phyloP scores from a whole-genome alignment of 37 sponge, comb jelly and placozoan genomes.

The Theonella swinhoei region DNA sequence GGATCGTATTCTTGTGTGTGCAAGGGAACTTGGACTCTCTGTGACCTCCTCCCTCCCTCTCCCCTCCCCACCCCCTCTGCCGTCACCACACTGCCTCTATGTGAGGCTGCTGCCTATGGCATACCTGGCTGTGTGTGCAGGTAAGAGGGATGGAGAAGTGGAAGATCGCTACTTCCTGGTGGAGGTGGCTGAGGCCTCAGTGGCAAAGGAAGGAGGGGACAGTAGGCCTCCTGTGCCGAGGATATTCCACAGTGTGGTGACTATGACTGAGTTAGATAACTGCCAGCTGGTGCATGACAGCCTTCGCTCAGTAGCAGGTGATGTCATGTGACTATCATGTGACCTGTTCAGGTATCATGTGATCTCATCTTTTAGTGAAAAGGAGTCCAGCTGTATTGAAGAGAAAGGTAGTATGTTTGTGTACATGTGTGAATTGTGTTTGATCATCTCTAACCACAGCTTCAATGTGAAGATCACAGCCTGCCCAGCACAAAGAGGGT shows the following conservation, averaged over 20 bases:
- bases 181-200: slow-evolving; percentile 1
- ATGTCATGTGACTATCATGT: too few species aligned
- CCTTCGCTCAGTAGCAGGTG: slow-evolving; percentile 23
- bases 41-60: slow-evolving; percentile 39
- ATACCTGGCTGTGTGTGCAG: slow-evolving; percentile 28
- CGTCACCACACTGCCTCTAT: slow-evolving; percentile 12
- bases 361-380: slow-evolving; percentile 13
- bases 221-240: not conserved
- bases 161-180: slow-evolving; percentile 37
- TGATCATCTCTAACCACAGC: not conserved
- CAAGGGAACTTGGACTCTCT: slow-evolving; percentile 21
- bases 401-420: slow-evolving; percentile 63
- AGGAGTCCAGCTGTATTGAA: slow-evolving; percentile 38
- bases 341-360: too few species aligned
- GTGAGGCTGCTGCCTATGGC: slow-evolving; percentile 28
- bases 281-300: not conserved
- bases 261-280: slow-evolving; percentile 18
- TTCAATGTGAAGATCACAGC: not conserved
- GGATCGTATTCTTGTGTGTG: slow-evolving; percentile 21
- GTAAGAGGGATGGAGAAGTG: not conserved
- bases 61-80: slow-evolving; percentile 45
- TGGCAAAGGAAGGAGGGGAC: not conserved
- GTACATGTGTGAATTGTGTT: not conserved
- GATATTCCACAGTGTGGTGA: not conserved
- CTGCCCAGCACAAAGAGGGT: slow-evolving; percentile 40